phyloP scores from a whole-genome alignment of 2,888 invertebrate species.

The Coleophora deauratella region DNA sequence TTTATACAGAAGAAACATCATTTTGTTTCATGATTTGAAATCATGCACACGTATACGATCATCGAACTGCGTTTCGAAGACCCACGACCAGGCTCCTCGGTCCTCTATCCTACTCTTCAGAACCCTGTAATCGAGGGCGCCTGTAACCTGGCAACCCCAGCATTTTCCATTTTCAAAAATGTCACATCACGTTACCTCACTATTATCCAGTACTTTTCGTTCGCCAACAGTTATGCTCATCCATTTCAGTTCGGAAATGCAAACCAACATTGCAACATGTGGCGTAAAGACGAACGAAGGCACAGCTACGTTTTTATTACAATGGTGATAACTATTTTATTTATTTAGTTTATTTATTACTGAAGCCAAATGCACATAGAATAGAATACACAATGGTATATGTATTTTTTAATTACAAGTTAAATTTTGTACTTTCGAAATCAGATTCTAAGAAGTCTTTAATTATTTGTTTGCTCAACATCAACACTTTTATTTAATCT shows the following conservation, averaged over 20 bases:
- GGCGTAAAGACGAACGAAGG: constrained; percentile 68
- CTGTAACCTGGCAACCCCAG: constrained; percentile 19
- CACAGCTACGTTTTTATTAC: constrained; percentile 59
- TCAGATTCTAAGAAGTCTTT: constrained; percentile 73
- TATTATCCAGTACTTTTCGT: constrained; percentile 18
- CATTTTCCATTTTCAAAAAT: constrained; percentile 31
- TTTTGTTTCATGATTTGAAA: constrained; percentile 66
- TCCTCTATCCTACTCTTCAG: constrained; percentile 39
- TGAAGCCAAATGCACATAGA: constrained; percentile 70
- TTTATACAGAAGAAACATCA: constrained; percentile 66
- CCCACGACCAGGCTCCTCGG: constrained; percentile 47
- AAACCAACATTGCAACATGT: constrained; percentile 26
- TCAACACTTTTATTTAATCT: constrained; percentile 52
- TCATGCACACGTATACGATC: constrained; percentile 72
- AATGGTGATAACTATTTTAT: constrained; percentile 45
- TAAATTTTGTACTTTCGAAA: constrained; percentile 71
- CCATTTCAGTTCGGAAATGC: constrained; percentile 20
- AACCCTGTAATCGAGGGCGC: constrained; percentile 56
- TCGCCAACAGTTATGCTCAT: constrained; percentile 18
- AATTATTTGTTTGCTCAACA: constrained; percentile 58
- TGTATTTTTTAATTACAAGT: constrained; percentile 58
- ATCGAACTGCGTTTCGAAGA: constrained; percentile 67
- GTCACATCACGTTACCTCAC: constrained; percentile 23
- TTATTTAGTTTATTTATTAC: constrained; percentile 18
- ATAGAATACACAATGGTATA: constrained; percentile 34